These are phyloP conservation scores for Pipistrellus nathusii DNA, from an alignment of 2,797 vertebrate genomes.

Conservation along the genomic window DNA sequence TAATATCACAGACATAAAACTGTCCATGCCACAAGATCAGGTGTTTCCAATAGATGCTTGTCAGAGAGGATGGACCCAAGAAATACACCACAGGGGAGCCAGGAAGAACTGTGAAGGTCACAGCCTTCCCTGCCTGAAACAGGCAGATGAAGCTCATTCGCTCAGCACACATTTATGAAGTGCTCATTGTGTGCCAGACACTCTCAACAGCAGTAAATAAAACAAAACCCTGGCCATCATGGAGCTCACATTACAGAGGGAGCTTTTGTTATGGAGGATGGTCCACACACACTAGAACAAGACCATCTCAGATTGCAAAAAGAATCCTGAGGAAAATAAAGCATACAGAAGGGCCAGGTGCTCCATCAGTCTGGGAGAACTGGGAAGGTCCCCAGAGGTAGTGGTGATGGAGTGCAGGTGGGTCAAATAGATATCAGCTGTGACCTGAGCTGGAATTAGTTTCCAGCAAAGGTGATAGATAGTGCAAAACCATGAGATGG, in stretches of 20 bases:
- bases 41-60: background rate
- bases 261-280: background rate
- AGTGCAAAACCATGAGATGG: background rate
- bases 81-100: background rate
- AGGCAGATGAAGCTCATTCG: background rate
- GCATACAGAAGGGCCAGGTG: background rate
- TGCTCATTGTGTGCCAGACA: too few species aligned
- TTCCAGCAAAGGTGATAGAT: slow-evolving; percentile 9
- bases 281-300: background rate
- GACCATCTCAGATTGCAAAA: background rate
- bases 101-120: background rate
- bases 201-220: background rate
- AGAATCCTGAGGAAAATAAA: background rate
- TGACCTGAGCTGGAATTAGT: background rate
- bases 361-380: background rate
- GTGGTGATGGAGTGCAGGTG: background rate
- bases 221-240: background rate
- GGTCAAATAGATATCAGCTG: background rate
- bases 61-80: background rate
- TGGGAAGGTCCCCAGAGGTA: background rate
- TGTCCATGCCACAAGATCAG: background rate
- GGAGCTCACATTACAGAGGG: background rate
- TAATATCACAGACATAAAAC: background rate
- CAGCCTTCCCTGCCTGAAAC: background rate
- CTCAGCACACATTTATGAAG: background rate